Conservation (phyloP, 2,797 vertebrate genomes). For the Clarias fuscus region DNA sequence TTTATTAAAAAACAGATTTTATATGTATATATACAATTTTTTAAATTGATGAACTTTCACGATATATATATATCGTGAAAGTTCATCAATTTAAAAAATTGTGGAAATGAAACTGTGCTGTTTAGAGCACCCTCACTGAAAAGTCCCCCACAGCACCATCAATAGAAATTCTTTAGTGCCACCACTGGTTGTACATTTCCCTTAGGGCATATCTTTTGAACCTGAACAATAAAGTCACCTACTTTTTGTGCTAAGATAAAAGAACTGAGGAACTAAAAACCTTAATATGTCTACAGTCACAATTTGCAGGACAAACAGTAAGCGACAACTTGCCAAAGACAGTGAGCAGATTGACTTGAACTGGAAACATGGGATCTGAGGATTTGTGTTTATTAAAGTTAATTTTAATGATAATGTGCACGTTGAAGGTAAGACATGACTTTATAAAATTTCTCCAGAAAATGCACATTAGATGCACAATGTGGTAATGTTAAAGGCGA, state of each 20-base stretch:
- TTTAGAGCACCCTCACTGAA: no score
- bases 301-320: slow-evolving; percentile 60
- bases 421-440: slow-evolving; percentile 63
- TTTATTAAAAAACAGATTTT: no score
- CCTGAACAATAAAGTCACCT: slow-evolving; percentile 70
- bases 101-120: no score
- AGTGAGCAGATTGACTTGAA: slow-evolving; percentile 44
- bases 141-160: no score
- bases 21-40: no score
- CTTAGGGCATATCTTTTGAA: slow-evolving; percentile 62
- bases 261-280: slow-evolving; percentile 46
- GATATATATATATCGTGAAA: no score
- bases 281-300: slow-evolving; percentile 55
- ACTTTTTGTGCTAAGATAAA: slow-evolving; percentile 60
- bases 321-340: slow-evolving; percentile 59
- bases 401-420: slow-evolving; percentile 62
- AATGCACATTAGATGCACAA: neutral
- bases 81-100: no score
- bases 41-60: no score
- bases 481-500: neutral
- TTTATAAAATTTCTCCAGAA: slow-evolving; percentile 32
- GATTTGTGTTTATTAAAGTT: slow-evolving; percentile 62
- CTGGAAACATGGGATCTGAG: slow-evolving; percentile 57
- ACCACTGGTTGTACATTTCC: neutral
- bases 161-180: no score